Conservation (phyloP, 2,797 vertebrate species). For the Hozukius guyotensis region DNA sequence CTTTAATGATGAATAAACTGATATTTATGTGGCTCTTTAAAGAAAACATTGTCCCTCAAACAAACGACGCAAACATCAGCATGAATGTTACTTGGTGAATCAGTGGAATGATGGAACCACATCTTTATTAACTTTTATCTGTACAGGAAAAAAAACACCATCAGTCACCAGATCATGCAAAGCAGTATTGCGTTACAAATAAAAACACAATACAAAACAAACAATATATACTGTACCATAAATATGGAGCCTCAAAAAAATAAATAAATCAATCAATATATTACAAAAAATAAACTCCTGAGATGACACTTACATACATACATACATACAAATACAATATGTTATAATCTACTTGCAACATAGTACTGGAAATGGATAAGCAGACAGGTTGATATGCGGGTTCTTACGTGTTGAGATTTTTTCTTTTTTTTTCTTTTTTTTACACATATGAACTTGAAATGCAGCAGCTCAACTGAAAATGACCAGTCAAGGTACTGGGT, state of each 20-base stretch:
- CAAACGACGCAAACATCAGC: neutral
- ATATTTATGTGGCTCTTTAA: neutral
- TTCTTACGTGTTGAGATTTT: conserved; percentile 17
- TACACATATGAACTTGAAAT: conserved; percentile 49
- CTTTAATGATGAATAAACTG: no score
- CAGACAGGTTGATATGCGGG: conserved; percentile 63
- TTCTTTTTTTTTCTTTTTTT: neutral
- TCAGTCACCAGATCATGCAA: conserved; percentile 90
- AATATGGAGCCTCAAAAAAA: conserved; percentile 77
- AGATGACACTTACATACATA: conserved; percentile 75
- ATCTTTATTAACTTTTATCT: conserved; percentile 90
- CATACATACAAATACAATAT: conserved; percentile 73
- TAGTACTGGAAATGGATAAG: conserved; percentile 69
- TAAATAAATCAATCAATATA: conserved; percentile 71
- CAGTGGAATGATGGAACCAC: conserved; percentile 85
- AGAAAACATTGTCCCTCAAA: neutral
- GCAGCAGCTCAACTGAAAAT: conserved; percentile 58
- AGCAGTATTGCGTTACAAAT: conserved; percentile 83
- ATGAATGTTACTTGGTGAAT: conserved; percentile 53
- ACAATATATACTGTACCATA: conserved; percentile 74
- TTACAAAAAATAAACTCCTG: conserved; percentile 83
- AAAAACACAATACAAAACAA: conserved; percentile 83
- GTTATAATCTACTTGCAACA: conserved; percentile 72
- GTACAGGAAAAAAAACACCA: conserved; percentile 81
- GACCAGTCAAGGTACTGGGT: conserved; percentile 50